Evolutionary conservation across 1,140 invertebrate genomes (phyloP).

Genomic region (Aphelinus certus): DNA sequence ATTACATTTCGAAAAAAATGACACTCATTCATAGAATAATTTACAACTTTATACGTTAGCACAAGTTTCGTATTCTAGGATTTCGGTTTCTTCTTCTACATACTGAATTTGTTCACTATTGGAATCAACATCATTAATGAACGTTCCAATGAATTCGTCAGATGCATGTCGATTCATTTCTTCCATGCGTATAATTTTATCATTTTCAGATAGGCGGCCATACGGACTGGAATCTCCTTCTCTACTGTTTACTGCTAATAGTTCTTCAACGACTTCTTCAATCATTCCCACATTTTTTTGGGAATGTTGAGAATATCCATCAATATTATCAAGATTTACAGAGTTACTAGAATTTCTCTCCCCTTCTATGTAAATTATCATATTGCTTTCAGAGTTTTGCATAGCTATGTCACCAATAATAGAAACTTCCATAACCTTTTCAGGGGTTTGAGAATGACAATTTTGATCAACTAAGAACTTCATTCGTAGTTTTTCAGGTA

Average conservation of each 20-base stretch:
- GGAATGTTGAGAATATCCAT: constrained; percentile 47
- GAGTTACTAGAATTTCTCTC: constrained; percentile 48
- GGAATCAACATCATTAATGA: constrained; percentile 35
- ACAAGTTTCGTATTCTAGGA: constrained; percentile 57
- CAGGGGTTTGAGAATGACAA: constrained; percentile 48
- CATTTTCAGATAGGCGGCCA: not conserved
- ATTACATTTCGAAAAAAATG: too few relatives aligned
- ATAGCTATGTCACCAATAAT: constrained; percentile 54
- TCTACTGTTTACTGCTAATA: constrained; percentile 46
- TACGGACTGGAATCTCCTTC: constrained; percentile 27
- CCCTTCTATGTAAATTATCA: constrained; percentile 61
- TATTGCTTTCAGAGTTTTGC: constrained; percentile 53
- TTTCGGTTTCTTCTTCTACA: constrained; percentile 62
- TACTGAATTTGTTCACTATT: constrained; percentile 57
- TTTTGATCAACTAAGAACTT: constrained; percentile 52
- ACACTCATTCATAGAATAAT: too few relatives aligned
- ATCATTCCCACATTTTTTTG: constrained; percentile 53
- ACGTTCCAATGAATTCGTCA: constrained; percentile 35
- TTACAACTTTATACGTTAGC: too few relatives aligned
- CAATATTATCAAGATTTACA: constrained; percentile 47
- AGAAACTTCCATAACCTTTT: constrained; percentile 52
- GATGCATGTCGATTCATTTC: constrained; percentile 33
- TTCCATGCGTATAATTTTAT: not conserved
- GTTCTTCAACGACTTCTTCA: constrained; percentile 54
- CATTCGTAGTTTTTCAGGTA: constrained; percentile 49